Percentiles rank a stretch among this genome's conserved stretches.
phyloP scores from a whole-genome alignment of 2,888 invertebrate species.

The Spatulosminthurus flaviceps region DNA sequence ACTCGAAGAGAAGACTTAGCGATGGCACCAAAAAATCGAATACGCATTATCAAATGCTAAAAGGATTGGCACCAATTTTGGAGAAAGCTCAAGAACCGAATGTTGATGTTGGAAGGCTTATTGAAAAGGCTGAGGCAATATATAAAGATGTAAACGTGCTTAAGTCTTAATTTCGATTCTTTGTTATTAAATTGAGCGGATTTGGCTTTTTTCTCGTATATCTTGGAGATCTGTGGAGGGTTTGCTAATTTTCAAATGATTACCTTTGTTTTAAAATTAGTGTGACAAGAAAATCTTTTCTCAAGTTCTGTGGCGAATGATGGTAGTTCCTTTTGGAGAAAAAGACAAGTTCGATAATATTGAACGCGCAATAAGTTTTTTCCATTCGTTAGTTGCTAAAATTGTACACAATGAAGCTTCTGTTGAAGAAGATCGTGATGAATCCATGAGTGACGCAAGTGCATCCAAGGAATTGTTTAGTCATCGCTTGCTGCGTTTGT shows the following conservation, averaged over 20 bases:
- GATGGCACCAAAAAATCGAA: background rate
- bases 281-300: slow-evolving; percentile 43
- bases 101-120: background rate
- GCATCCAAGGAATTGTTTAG: background rate
- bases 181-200: too few species aligned
- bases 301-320: slow-evolving; percentile 46
- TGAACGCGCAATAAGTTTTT: slow-evolving; percentile 37
- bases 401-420: slow-evolving; percentile 13
- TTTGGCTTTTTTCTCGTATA: too few species aligned
- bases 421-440: background rate
- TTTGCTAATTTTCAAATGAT: background rate
- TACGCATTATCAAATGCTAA: background rate
- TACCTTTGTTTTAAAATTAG: slow-evolving; percentile 15
- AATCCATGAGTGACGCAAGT: background rate
- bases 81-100: slow-evolving; percentile 25
- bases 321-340: slow-evolving; percentile 43
- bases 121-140: slow-evolving; percentile 8
- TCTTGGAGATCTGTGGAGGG: background rate
- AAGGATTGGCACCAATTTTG: slow-evolving; percentile 29
- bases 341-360: slow-evolving; percentile 38
- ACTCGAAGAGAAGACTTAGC: background rate
- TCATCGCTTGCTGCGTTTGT: slow-evolving; percentile 33
- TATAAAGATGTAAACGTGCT: slow-evolving; percentile 29
- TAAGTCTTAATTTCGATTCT: too few species aligned
- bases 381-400: slow-evolving; percentile 20